Evolutionary conservation across 2,888 invertebrate species (phyloP).

Genomic region (Pomacea canaliculata): DNA sequence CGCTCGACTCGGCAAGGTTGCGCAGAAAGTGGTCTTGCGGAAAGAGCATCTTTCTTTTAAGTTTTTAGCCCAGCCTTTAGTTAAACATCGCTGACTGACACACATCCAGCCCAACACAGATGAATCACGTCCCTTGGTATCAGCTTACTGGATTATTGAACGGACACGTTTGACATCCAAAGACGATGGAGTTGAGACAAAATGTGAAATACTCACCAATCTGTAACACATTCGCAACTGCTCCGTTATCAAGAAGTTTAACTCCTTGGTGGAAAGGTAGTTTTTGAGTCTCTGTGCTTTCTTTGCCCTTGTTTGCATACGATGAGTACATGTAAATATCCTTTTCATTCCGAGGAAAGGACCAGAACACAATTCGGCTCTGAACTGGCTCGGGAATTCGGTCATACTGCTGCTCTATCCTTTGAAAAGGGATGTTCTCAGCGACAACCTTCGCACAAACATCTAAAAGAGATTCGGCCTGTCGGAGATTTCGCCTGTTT

Average conservation of each 20-base stretch:
- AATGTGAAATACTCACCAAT: constrained; percentile 78
- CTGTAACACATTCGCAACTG: constrained; percentile 88
- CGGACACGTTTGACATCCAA: background rate
- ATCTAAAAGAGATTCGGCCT: constrained; percentile 80
- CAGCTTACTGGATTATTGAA: constrained; percentile 19
- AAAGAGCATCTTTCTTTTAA: background rate
- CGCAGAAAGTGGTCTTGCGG: too few species aligned
- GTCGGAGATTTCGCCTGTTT: constrained; percentile 50
- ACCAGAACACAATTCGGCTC: constrained; percentile 88
- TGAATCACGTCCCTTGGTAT: constrained; percentile 24
- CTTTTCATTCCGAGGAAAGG: constrained; percentile 87
- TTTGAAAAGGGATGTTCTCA: constrained; percentile 86
- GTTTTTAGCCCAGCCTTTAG: too few species aligned
- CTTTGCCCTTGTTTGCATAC: constrained; percentile 73
- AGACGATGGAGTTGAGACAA: too few species aligned
- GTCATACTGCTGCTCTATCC: constrained; percentile 87
- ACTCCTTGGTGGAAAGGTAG: constrained; percentile 89
- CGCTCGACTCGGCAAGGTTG: too few species aligned
- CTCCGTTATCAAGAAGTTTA: constrained; percentile 84
- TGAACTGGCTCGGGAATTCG: constrained; percentile 91
- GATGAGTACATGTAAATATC: constrained; percentile 93
- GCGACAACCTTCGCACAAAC: constrained; percentile 87
- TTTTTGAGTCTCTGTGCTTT: constrained; percentile 80
- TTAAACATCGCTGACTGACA: background rate
- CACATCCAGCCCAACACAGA: constrained; percentile 7